Evolutionary conservation across 2,888 invertebrate species (phyloP).

Genomic region (Cerceris rybyensis): DNA sequence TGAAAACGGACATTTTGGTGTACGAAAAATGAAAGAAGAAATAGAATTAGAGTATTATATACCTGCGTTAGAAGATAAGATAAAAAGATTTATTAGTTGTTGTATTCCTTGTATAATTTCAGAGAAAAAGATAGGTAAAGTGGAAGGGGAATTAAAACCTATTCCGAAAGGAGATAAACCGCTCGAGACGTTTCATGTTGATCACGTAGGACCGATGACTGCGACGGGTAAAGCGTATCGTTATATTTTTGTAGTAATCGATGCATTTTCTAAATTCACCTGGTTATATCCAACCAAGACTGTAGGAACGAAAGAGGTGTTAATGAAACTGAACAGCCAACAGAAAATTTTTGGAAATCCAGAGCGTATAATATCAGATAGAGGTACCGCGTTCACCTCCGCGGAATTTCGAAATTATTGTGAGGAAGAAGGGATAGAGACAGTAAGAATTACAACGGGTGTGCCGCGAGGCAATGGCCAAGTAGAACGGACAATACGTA

Average conservation of each 20-base stretch:
- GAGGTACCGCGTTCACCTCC: slow-evolving; percentile 15
- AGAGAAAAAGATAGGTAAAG: too few species aligned
- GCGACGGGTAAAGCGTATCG: neutral
- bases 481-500: slow-evolving; percentile 11
- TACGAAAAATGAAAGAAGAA: too few species aligned
- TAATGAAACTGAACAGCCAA: neutral
- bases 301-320: neutral
- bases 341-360: slow-evolving; percentile 22
- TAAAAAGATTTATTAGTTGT: neutral
- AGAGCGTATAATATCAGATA: slow-evolving; percentile 8
- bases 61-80: neutral
- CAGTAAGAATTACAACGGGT: neutral
- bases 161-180: neutral
- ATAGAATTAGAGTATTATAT: too few species aligned
- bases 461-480: slow-evolving; percentile 15
- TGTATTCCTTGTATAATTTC: neutral
- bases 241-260: slow-evolving; percentile 2
- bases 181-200: slow-evolving; percentile 5
- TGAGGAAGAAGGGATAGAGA: slow-evolving; percentile 1
- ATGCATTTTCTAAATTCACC: neutral
- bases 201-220: slow-evolving; percentile 13
- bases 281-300: slow-evolving; percentile 6
- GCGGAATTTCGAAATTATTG: slow-evolving; percentile 8
- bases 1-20: too few species aligned
- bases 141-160: neutral